Conservation (phyloP, 37 sponge, comb jelly and placozoan species). For the Aphrocallistes beatrix region DNA sequence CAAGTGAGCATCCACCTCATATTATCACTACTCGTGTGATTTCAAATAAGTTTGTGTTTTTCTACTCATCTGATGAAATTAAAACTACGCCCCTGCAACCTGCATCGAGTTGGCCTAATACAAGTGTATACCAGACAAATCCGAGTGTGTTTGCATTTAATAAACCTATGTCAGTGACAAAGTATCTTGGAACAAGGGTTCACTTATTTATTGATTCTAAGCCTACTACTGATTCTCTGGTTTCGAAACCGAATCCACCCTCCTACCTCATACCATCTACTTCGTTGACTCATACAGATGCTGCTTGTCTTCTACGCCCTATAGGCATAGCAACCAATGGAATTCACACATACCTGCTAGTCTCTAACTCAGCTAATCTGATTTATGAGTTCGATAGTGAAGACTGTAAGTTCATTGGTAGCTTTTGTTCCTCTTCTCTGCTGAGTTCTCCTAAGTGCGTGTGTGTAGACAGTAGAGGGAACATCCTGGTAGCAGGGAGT, state of each 20-base stretch:
- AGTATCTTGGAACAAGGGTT: no score
- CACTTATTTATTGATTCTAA: not conserved
- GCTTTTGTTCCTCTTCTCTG: not conserved
- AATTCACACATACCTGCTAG: not conserved
- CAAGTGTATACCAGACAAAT: no score
- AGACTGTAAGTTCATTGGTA: not conserved
- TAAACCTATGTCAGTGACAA: no score
- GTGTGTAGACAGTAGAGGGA: not conserved
- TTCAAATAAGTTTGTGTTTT: not conserved
- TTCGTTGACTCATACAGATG: not conserved
- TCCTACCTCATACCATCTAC: no score
- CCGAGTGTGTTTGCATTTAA: no score
- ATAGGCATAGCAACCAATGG: not conserved
- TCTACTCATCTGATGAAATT: not conserved
- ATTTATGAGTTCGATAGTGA: not conserved
- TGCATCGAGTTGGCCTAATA: no score
- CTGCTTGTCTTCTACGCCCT: no score
- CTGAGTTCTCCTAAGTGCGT: not conserved
- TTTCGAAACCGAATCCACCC: no score
- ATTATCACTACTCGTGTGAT: not conserved
- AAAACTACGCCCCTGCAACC: no score
- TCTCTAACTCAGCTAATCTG: not conserved
- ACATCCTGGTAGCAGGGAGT: not conserved
- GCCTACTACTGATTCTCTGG: not conserved
- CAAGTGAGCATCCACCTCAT: not conserved